phyloP scores from a whole-genome alignment of 1,140 invertebrate species.

The Trichoplusia ni region DNA sequence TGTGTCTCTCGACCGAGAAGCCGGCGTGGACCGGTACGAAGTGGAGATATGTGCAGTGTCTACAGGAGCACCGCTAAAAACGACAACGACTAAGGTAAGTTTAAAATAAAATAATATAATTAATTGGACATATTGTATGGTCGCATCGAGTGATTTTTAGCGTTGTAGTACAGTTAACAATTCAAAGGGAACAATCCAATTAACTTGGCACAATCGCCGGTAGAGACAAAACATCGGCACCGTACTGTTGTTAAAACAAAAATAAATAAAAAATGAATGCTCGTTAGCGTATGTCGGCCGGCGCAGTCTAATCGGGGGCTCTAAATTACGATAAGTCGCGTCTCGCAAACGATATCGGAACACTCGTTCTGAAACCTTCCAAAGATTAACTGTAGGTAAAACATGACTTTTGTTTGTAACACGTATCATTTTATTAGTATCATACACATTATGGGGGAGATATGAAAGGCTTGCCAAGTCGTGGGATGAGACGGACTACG shows the following conservation, averaged over 20 bases:
- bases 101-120: slow-evolving; percentile 26
- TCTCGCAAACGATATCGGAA: slow-evolving; percentile 71
- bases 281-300: slow-evolving; percentile 76
- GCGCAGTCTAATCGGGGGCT: slow-evolving; percentile 73
- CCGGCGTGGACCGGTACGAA: slow-evolving; percentile 89
- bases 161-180: slow-evolving; percentile 30
- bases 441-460: too few species aligned
- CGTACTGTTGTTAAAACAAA: slow-evolving; percentile 74
- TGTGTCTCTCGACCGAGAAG: slow-evolving; percentile 91
- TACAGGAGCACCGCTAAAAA: slow-evolving; percentile 84
- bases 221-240: slow-evolving; percentile 72
- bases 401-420: slow-evolving; percentile 71
- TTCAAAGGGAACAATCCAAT: slow-evolving; percentile 67
- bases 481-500: too few species aligned
- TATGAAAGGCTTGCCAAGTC: too few species aligned
- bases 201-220: slow-evolving; percentile 70
- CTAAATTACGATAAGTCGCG: slow-evolving; percentile 78
- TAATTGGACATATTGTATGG: slow-evolving; percentile 37
- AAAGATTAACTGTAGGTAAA: slow-evolving; percentile 63
- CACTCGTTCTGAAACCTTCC: slow-evolving; percentile 72
- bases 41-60: slow-evolving; percentile 92
- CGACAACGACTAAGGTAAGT: slow-evolving; percentile 90
- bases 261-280: slow-evolving; percentile 74
- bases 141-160: slow-evolving; percentile 30
- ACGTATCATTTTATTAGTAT: slow-evolving; percentile 43